A percentile compares a stretch with the other conserved stretches of the same genome.
These are phyloP conservation scores for Erebia epiphron DNA, from an alignment of 2,888 invertebrate genomes.

Conservation along the genomic window DNA sequence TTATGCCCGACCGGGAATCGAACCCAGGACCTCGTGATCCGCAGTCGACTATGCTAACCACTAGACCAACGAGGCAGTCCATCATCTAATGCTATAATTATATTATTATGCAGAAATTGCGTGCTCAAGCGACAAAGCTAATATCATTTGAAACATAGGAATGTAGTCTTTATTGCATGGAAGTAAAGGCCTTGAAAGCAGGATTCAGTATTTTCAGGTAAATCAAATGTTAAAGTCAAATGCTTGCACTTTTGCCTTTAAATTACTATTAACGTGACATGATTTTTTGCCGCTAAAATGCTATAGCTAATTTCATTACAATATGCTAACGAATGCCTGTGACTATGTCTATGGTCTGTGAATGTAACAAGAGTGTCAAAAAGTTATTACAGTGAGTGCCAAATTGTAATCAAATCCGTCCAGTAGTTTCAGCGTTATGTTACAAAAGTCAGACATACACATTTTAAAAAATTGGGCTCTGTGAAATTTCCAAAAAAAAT, in stretches of 20 bases:
- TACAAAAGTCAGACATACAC: too few relatives aligned
- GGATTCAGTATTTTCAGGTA: not conserved
- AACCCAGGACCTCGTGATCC: too few relatives aligned
- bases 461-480: too few relatives aligned
- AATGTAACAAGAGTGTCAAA: too few relatives aligned
- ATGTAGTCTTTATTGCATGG: constrained; percentile 32
- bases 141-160: constrained; percentile 19
- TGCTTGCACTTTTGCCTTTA: constrained; percentile 34
- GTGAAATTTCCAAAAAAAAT: too few relatives aligned
- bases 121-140: constrained; percentile 45
- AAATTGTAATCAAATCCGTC: too few relatives aligned
- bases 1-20: too few relatives aligned
- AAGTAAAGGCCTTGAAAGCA: constrained; percentile 9
- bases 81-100: constrained; percentile 52
- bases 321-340: not conserved
- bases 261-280: constrained; percentile 32
- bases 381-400: too few relatives aligned
- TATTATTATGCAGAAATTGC: constrained; percentile 53
- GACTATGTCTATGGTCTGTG: not conserved
- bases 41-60: too few relatives aligned
- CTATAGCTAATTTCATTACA: not conserved
- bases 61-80: too few relatives aligned
- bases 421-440: too few relatives aligned
- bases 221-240: constrained; percentile 32
- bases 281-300: constrained; percentile 14